These are phyloP conservation scores for Paratilapia polleni DNA, from an alignment of 2,113 vertebrate species.

Conservation along the genomic window DNA sequence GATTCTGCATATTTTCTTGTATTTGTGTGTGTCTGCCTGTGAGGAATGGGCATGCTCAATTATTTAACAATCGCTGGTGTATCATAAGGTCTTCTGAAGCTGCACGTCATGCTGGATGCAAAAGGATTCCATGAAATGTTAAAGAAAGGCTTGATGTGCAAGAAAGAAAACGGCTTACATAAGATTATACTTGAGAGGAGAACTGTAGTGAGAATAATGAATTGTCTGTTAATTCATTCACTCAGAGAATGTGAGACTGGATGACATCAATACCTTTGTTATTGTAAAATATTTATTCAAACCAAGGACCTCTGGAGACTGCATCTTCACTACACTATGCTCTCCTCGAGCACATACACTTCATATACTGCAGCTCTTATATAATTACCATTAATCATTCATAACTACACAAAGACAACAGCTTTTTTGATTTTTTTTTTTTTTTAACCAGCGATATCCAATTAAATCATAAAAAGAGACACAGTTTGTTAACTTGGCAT, in stretches of 20 bases:
- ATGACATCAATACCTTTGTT: neutral
- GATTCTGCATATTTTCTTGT: neutral
- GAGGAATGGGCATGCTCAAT: neutral
- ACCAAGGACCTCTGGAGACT: neutral
- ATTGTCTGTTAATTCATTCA: neutral
- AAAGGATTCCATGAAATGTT: slow-evolving; percentile 9
- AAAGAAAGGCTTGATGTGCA: neutral
- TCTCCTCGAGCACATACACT: slow-evolving; percentile 12
- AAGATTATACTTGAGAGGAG: neutral
- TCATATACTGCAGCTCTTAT: slow-evolving; percentile 26
- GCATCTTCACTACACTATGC: neutral
- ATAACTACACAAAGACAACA: slow-evolving; percentile 15
- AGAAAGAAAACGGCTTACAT: neutral
- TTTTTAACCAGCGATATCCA: slow-evolving; percentile 32
- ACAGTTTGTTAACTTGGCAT: slow-evolving; percentile 44
- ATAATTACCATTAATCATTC: slow-evolving; percentile 57
- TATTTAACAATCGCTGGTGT: slow-evolving; percentile 32
- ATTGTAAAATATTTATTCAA: slow-evolving; percentile 16
- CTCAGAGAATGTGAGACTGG: neutral
- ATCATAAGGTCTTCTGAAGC: slow-evolving; percentile 6
- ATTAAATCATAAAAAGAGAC: slow-evolving; percentile 37
- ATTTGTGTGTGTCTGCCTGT: neutral
- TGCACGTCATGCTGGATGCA: neutral
- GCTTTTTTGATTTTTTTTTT: slow-evolving; percentile 10
- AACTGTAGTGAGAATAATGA: neutral